phyloP scores from a whole-genome alignment of 2,888 invertebrate species.

The Tuberolachnus salignus region DNA sequence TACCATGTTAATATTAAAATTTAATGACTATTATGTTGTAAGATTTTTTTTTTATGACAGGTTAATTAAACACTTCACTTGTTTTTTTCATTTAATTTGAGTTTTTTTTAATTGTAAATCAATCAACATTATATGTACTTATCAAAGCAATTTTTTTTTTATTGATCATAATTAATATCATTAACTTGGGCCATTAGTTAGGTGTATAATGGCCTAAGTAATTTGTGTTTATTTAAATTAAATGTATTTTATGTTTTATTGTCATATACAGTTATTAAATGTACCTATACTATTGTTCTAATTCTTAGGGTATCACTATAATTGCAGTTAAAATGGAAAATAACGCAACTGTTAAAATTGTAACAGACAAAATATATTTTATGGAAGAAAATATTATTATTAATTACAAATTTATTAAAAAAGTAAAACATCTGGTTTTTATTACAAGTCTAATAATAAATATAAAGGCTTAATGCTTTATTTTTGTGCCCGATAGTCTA shows the following conservation, averaged over 20 bases:
- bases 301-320: neutral
- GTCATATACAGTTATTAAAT: no score
- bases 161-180: no score
- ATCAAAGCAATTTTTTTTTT: no score
- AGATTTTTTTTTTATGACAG: no score
- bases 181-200: no score
- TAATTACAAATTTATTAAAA: slow-evolving; percentile 28
- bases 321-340: slow-evolving; percentile 35
- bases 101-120: no score
- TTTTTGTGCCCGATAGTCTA: slow-evolving; percentile 11
- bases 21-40: no score
- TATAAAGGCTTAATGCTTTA: neutral
- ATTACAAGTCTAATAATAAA: neutral
- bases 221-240: neutral
- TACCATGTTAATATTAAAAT: no score
- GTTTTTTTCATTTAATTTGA: no score
- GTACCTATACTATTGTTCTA: no score
- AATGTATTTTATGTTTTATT: neutral
- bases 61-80: no score
- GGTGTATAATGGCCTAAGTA: neutral
- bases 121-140: no score
- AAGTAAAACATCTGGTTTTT: slow-evolving; percentile 21
- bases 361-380: slow-evolving; percentile 35
- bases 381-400: slow-evolving; percentile 21
- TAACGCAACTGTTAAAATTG: slow-evolving; percentile 18